A percentile compares a stretch with the other conserved stretches of the same genome.
Evolutionary conservation across 2,113 vertebrate species (phyloP).

Genomic region (Aleadryas rufinucha): DNA sequence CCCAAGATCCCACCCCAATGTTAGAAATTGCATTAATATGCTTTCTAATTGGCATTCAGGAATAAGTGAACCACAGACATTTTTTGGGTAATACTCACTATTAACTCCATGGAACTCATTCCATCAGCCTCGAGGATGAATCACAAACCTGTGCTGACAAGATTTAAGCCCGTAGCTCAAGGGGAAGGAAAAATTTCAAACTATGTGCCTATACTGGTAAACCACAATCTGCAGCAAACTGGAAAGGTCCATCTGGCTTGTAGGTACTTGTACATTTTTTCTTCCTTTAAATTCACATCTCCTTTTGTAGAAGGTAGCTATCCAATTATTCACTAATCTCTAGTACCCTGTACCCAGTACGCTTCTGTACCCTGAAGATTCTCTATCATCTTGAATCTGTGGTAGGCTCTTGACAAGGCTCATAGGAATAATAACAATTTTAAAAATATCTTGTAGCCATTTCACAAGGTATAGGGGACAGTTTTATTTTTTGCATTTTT

Average conservation of each 20-base stretch:
- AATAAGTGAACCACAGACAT: neutral
- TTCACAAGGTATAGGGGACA: neutral
- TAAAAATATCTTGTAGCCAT: neutral
- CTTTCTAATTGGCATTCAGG: neutral
- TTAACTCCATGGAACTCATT: neutral
- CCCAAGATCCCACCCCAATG: neutral
- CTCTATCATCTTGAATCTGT: neutral
- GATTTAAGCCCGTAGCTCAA: neutral
- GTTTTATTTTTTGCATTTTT: neutral
- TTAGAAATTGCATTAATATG: neutral
- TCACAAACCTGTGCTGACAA: neutral
- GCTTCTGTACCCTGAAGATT: neutral
- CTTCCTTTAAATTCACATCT: neutral
- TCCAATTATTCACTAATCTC: neutral
- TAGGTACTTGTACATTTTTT: neutral
- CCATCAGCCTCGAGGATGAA: neutral
- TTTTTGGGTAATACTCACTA: neutral
- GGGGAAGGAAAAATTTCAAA: neutral
- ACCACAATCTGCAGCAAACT: neutral
- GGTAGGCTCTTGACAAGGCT: neutral
- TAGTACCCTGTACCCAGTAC: neutral
- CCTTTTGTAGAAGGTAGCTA: neutral
- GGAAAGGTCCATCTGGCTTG: neutral
- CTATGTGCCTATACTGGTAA: neutral
- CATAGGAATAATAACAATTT: neutral